Conservation (phyloP, 1,140 invertebrate species). For the Callitettix versicolor region DNA sequence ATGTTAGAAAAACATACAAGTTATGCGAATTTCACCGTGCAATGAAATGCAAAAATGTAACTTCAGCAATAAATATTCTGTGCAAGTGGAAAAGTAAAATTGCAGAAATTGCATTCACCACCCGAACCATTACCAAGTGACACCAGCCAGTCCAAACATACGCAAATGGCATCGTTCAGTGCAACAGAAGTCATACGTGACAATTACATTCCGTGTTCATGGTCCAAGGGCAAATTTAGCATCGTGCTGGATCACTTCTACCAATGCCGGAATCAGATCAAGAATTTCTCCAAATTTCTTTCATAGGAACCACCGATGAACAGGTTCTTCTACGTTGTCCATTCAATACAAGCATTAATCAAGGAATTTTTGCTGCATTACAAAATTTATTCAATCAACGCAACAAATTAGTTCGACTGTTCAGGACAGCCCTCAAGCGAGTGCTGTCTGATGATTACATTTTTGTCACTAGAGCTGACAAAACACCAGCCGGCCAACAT, state of each 20-base stretch:
- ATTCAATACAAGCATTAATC: slow-evolving; percentile 26
- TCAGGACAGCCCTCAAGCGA: slow-evolving; percentile 30
- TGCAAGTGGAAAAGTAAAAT: slow-evolving; percentile 1
- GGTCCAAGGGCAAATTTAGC: slow-evolving; percentile 27
- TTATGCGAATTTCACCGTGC: slow-evolving; percentile 11
- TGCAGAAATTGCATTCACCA: slow-evolving; percentile 5
- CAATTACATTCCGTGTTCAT: slow-evolving; percentile 15
- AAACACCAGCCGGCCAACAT: slow-evolving; percentile 33
- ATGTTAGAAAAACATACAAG: slow-evolving; percentile 12
- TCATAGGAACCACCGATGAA: slow-evolving; percentile 32
- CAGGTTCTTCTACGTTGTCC: slow-evolving; percentile 32
- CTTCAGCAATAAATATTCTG: slow-evolving; percentile 11
- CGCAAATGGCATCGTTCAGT: slow-evolving; percentile 27
- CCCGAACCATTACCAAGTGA: slow-evolving; percentile 5
- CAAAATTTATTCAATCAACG: slow-evolving; percentile 33
- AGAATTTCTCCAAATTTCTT: slow-evolving; percentile 32
- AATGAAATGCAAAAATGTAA: slow-evolving; percentile 4
- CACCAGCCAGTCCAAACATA: slow-evolving; percentile 18
- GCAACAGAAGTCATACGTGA: slow-evolving; percentile 26
- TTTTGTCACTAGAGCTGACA: slow-evolving; percentile 32
- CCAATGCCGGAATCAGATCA: slow-evolving; percentile 18
- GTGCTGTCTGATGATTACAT: slow-evolving; percentile 32
- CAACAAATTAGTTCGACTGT: slow-evolving; percentile 31
- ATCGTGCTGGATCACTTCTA: slow-evolving; percentile 29
- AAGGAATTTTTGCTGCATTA: slow-evolving; percentile 29